These are phyloP conservation scores for Pithys albifrons DNA, from an alignment of 2,113 vertebrate species.

Conservation along the genomic window DNA sequence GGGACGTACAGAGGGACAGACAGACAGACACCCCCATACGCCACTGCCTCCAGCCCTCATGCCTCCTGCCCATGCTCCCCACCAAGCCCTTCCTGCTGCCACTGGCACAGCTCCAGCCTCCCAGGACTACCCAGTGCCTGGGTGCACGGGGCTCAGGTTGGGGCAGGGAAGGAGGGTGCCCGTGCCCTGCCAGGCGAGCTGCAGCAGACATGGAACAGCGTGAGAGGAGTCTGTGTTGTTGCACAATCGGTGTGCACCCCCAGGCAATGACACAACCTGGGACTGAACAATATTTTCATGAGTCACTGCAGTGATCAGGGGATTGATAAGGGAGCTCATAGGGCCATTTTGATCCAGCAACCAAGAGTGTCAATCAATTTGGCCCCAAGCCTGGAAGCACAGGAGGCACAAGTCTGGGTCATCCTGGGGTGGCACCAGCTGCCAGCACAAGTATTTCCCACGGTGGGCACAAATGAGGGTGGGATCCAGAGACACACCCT, in stretches of 20 bases:
- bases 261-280: neutral
- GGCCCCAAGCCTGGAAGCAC: neutral
- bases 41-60: fast-evolving
- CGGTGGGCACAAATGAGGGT: neutral
- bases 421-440: neutral
- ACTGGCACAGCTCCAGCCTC: too few species aligned
- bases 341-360: neutral
- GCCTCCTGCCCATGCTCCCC: fast-evolving
- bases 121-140: neutral
- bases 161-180: neutral
- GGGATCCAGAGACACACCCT: neutral
- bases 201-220: neutral
- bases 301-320: neutral
- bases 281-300: neutral
- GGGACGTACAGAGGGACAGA: neutral
- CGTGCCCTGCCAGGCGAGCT: fast-evolving
- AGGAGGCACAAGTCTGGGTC: neutral
- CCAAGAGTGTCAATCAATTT: neutral
- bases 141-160: neutral
- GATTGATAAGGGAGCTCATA: neutral
- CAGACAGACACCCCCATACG: fast-evolving
- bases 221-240: neutral
- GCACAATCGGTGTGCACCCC: neutral
- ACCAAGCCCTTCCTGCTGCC: neutral
- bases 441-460: neutral